These are phyloP conservation scores for Ormyrus rosae DNA, from an alignment of 2,888 invertebrate genomes.

Conservation along the genomic window DNA sequence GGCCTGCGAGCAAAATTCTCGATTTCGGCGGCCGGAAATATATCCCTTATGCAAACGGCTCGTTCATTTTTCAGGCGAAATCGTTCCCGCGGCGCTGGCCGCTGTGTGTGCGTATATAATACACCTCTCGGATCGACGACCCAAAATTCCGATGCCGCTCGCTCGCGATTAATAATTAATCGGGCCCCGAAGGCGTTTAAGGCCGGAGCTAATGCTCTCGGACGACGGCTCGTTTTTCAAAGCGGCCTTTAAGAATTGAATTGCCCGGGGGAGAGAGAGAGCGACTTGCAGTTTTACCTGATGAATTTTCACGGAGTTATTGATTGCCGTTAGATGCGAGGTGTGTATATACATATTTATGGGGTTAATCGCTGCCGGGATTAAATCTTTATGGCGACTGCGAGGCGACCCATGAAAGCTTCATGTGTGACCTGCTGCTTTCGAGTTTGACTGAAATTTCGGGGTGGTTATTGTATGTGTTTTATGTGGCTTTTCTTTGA, in stretches of 20 bases:
- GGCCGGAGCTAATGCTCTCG: background rate
- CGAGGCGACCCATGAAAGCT: too few relatives aligned
- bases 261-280: background rate
- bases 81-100: background rate
- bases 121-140: background rate
- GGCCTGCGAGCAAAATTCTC: background rate
- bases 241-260: slow-evolving; percentile 7
- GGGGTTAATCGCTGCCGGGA: too few relatives aligned
- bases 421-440: too few relatives aligned
- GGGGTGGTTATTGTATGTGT: too few relatives aligned
- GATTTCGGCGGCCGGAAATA: background rate
- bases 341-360: too few relatives aligned
- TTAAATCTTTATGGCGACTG: too few relatives aligned
- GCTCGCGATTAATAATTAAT: slow-evolving; percentile 28
- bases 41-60: slow-evolving; percentile 17
- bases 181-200: background rate
- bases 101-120: background rate
- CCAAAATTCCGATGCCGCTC: slow-evolving; percentile 6
- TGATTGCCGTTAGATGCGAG: background rate
- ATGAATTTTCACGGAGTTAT: background rate
- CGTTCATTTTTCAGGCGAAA: slow-evolving; percentile 32
- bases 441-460: too few relatives aligned
- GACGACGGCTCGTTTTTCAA: slow-evolving; percentile 12
- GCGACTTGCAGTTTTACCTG: background rate
- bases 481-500: too few relatives aligned